Conservation (phyloP, 2,888 invertebrate species). For the Heliconius sara region DNA sequence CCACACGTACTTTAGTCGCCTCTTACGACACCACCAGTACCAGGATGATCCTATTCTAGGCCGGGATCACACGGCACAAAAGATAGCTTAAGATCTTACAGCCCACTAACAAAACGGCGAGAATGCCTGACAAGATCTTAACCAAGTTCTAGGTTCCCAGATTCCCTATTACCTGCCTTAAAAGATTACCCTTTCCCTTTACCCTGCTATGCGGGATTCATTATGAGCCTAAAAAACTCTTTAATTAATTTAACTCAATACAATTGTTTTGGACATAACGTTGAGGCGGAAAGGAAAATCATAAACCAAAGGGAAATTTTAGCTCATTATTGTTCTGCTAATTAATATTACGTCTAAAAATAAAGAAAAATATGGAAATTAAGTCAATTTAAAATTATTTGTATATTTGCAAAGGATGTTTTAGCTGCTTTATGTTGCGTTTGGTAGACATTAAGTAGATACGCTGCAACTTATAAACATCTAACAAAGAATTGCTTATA, state of each 20-base stretch:
- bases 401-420: background rate
- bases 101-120: no score
- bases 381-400: background rate
- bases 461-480: background rate
- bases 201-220: no score
- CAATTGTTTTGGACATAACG: conserved; percentile 6
- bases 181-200: no score
- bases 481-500: background rate
- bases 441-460: background rate
- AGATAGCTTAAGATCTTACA: no score
- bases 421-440: background rate
- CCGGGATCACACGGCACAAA: no score
- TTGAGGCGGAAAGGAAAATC: conserved; percentile 4
- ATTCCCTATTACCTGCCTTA: no score
- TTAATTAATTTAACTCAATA: background rate
- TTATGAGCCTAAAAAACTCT: background rate
- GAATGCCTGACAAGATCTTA: no score
- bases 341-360: background rate
- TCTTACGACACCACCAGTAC: no score
- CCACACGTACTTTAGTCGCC: no score
- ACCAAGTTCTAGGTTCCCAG: no score
- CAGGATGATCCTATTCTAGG: no score
- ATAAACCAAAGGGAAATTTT: conserved; percentile 20
- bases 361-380: background rate
- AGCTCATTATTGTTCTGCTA: background rate